Base-by-base conservation (phyloP, 2,797 vertebrate species). In the Sebastes hubbsi region DNA sequence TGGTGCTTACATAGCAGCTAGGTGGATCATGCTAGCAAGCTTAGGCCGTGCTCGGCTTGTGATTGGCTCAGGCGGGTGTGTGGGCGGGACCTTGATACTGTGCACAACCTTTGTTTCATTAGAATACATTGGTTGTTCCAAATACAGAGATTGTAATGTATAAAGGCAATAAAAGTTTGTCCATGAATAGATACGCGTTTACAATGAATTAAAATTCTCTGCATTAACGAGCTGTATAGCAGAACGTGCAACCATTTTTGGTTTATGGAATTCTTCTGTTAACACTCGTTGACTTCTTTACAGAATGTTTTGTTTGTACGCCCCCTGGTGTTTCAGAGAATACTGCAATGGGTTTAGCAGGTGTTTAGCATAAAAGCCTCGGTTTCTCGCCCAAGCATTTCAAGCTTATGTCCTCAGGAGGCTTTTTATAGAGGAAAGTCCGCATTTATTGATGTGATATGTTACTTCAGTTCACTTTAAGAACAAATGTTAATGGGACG, bases 361-460 rank as follows among this genome's bases (percentile, higher is more conserved):
- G 42, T 0, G 42, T 46, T 46, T 1, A 18, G 0, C 16, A 46
- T 46, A 46, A 46, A 46, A 46, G 42, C 42, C 42, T 46, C 16
- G 6, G 42, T 46, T 46, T 38, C 38, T 38, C 5, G 38, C 38
- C 14, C 14, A 6, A 46, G 42, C 14, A 46, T 46, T 46, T 46
- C 2, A 52, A 56, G 22, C 55, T 25, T 13, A 25, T 25, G 55
- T 56, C 54, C 22, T 25, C 11, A 56, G 54, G 22, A 56, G 22
- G 0, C 10, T 56, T 56, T 18, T 56, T 42, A 56, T 12, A 56
- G 54, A 56, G 10, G 55, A 25, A 22, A 25, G 10, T 25, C 22
- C 11, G 14, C 12, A 24, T 13, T 56, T 13, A 56, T 25, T 56
- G 55, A 56, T n/a, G 18, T 46, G 42, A 46, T 46, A 46, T 49